Percentiles rank a stretch among this genome's conserved stretches.
Conservation (phyloP, 2,797 vertebrate species). For the Sciaenops ocellatus region DNA sequence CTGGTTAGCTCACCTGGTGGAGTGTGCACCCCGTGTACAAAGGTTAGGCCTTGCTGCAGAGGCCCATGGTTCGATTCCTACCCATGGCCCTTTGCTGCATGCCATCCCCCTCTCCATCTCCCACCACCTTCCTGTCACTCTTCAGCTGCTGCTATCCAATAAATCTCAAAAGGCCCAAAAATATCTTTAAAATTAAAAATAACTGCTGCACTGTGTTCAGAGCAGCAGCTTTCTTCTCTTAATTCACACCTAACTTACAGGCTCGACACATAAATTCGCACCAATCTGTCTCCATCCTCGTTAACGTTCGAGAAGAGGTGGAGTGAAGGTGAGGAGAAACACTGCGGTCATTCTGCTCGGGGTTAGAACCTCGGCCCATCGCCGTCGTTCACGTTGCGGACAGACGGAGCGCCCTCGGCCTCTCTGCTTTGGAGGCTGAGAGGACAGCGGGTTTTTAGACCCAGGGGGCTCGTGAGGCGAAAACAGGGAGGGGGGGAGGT, state of each 20-base stretch:
- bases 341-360: conserved; percentile 65
- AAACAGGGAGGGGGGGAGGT: neutral
- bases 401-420: conserved; percentile 36
- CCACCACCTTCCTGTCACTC: too few relatives aligned
- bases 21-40: too few relatives aligned
- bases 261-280: conserved; percentile 67
- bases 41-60: too few relatives aligned
- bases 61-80: too few relatives aligned
- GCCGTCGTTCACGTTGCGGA: conserved; percentile 41
- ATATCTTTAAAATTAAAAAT: neutral
- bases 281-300: conserved; percentile 44
- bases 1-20: too few relatives aligned
- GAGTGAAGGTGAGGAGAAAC: conserved; percentile 47
- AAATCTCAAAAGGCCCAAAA: too few relatives aligned
- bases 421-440: neutral
- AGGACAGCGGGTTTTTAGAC: conserved; percentile 47
- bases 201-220: conserved; percentile 11
- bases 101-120: too few relatives aligned
- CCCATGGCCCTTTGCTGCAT: too few relatives aligned
- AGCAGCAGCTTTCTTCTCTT: conserved; percentile 14
- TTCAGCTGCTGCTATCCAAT: too few relatives aligned
- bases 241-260: conserved; percentile 19
- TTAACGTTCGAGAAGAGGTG: conserved; percentile 54
- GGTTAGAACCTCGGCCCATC: conserved; percentile 20
- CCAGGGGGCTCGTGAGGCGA: conserved; percentile 41